Percentiles rank a stretch among this genome's conserved stretches.
phyloP scores from a whole-genome alignment of 2,888 invertebrate species.

The Drosophila sordidula region DNA sequence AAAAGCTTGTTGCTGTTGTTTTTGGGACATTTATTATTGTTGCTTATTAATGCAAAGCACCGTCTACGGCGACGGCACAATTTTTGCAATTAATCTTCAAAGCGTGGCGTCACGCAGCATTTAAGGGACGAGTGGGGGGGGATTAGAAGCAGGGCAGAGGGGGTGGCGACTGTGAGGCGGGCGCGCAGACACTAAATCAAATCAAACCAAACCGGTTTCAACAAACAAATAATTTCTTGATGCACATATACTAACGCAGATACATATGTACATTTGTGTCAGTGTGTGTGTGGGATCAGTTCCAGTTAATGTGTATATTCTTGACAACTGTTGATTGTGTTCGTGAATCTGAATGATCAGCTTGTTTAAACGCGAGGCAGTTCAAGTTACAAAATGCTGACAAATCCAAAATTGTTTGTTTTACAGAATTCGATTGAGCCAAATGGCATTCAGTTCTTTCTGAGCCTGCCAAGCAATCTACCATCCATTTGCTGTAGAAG shows the following conservation, averaged over 20 bases:
- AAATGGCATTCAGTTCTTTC: slow-evolving; percentile 24
- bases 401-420: slow-evolving; percentile 14
- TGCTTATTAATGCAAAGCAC: slow-evolving; percentile 28
- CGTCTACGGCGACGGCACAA: slow-evolving; percentile 14
- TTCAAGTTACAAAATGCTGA: slow-evolving; percentile 20
- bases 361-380: slow-evolving; percentile 24
- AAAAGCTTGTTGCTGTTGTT: slow-evolving; percentile 15
- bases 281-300: neutral
- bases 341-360: slow-evolving; percentile 30
- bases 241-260: neutral
- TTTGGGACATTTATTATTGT: slow-evolving; percentile 15
- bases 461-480: slow-evolving; percentile 4
- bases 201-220: slow-evolving; percentile 60
- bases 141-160: neutral
- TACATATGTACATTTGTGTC: slow-evolving; percentile 1
- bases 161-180: slow-evolving; percentile 6
- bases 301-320: too few species aligned
- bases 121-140: neutral
- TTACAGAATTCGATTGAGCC: slow-evolving; percentile 11
- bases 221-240: slow-evolving; percentile 48
- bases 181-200: slow-evolving; percentile 30
- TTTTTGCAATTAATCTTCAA: slow-evolving; percentile 53
- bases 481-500: neutral
- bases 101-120: slow-evolving; percentile 28
- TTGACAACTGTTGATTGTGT: neutral